These are phyloP conservation scores for Drosophila nigrodunni DNA, from an alignment of 1,140 invertebrate species.

Conservation along the genomic window DNA sequence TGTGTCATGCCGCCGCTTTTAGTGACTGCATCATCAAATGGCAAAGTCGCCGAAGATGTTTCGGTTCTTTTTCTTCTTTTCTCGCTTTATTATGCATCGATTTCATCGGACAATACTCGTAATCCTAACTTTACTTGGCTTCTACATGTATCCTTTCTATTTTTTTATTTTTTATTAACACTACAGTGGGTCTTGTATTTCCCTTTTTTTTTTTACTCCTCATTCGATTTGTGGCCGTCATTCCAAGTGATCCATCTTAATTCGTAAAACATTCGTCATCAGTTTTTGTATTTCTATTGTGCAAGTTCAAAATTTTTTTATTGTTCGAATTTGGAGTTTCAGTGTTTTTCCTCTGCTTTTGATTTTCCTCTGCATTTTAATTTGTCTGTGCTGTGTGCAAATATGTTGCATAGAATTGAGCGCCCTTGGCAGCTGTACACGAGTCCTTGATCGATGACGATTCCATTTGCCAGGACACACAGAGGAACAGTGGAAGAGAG, in stretches of 20 bases:
- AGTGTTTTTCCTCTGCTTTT: slow-evolving; percentile 25
- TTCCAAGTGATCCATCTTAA: slow-evolving; percentile 82
- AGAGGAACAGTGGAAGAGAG: neutral
- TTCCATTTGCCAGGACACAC: slow-evolving; percentile 67
- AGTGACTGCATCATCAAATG: slow-evolving; percentile 58
- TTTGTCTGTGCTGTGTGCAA: slow-evolving; percentile 69
- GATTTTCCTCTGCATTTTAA: slow-evolving; percentile 71
- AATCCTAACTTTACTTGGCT: slow-evolving; percentile 32
- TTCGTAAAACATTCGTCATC: slow-evolving; percentile 80
- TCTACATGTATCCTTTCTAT: slow-evolving; percentile 54
- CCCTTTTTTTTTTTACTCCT: slow-evolving; percentile 31
- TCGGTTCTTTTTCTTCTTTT: slow-evolving; percentile 26
- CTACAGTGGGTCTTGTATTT: slow-evolving; percentile 27
- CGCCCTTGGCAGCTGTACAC: slow-evolving; percentile 47
- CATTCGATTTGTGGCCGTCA: slow-evolving; percentile 55
- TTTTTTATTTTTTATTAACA: slow-evolving; percentile 35
- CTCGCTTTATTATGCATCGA: slow-evolving; percentile 9
- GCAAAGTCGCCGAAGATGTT: slow-evolving; percentile 62
- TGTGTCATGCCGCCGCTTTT: slow-evolving; percentile 63
- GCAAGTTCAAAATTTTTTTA: slow-evolving; percentile 33
- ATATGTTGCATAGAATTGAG: slow-evolving; percentile 66
- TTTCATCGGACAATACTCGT: slow-evolving; percentile 25
- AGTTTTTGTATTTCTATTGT: slow-evolving; percentile 69
- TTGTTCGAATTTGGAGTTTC: slow-evolving; percentile 18
- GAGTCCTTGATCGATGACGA: slow-evolving; percentile 76